Conservation (phyloP, 2,888 invertebrate genomes). For the Agrotis clavis region DNA sequence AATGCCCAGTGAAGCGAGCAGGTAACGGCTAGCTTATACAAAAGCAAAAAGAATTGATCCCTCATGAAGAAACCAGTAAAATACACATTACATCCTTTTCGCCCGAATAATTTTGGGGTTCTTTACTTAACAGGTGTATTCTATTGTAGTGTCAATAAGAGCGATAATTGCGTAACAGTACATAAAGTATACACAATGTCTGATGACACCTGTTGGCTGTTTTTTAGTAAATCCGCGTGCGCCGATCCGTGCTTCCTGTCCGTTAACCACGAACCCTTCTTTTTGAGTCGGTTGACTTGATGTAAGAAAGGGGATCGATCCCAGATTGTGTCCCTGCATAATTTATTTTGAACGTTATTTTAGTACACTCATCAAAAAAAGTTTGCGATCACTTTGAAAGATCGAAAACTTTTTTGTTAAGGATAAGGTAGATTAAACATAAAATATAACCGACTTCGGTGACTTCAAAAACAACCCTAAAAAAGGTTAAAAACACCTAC, state of each 20-base stretch:
- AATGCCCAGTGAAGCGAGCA: no score
- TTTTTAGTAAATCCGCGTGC: slow-evolving; percentile 41
- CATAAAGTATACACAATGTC: background rate
- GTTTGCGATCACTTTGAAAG: no score
- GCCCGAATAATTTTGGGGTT: slow-evolving; percentile 29
- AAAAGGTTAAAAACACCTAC: no score
- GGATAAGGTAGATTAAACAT: no score
- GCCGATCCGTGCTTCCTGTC: slow-evolving; percentile 63
- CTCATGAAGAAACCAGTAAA: slow-evolving; percentile 16
- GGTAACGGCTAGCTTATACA: no score
- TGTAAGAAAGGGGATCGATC: slow-evolving; percentile 9
- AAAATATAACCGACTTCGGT: no score
- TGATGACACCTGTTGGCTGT: slow-evolving; percentile 59
- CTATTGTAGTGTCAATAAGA: slow-evolving; percentile 16
- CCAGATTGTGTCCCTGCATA: background rate
- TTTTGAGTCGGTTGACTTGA: slow-evolving; percentile 3
- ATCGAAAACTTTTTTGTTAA: no score
- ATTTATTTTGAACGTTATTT: no score
- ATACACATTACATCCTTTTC: slow-evolving; percentile 3
- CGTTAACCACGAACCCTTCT: slow-evolving; percentile 54
- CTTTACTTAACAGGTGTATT: slow-evolving; percentile 16
- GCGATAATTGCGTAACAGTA: slow-evolving; percentile 20
- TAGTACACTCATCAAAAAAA: no score
- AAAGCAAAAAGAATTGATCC: background rate
- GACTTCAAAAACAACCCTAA: no score